Evolutionary conservation across 2,113 vertebrate species (phyloP), one percentile per base, ranked within the genome.

Genomic region (Puma concolor): DNA sequence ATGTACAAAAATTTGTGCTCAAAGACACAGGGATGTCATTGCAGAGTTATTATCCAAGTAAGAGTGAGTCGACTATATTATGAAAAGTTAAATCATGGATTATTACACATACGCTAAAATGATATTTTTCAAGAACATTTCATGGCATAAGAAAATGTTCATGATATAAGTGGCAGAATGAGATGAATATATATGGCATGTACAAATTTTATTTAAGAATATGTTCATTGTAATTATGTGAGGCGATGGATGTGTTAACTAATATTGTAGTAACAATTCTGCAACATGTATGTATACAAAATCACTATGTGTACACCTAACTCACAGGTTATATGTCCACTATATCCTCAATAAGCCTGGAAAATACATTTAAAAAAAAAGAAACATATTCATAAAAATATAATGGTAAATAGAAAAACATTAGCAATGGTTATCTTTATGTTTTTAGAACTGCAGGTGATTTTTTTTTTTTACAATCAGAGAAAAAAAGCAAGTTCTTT

Each of bases 1-100:
- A 80, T 91, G 13, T 66, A 33, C 77, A 89, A 97, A 79, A 2
- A 79, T 38, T 82, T 94, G 72, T 90, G 15, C 36, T 87, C 71
- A 92, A 86, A 94, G 16, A 50, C 41, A 77, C 57, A 81, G 1
- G 74, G 17, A 83, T 33, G 10, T 36, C 29, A 54, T 41, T 82
- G 19, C 4, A 71, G 41, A 27, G 44, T 44, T 85, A 69, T 33
- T 66, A 77, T 54, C 48, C 38, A 89, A 77, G 36, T 67, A 94
- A 77, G 36, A 91, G 50, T 11, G 10, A 82, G 25, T 36, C 19
- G 81, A 72, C 16, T 64, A n/a, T 48, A 48, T 71, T 57, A 95
- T 31, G 10, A 69, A 92, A 97, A 79, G 23, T 57, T 60, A 87
- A 85, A 72, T 88, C 64, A 88, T 86, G 48, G n/a, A 66, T 54